These are phyloP conservation scores for Gyps fulvus DNA, from an alignment of 2,113 vertebrate species.

Conservation along the genomic window DNA sequence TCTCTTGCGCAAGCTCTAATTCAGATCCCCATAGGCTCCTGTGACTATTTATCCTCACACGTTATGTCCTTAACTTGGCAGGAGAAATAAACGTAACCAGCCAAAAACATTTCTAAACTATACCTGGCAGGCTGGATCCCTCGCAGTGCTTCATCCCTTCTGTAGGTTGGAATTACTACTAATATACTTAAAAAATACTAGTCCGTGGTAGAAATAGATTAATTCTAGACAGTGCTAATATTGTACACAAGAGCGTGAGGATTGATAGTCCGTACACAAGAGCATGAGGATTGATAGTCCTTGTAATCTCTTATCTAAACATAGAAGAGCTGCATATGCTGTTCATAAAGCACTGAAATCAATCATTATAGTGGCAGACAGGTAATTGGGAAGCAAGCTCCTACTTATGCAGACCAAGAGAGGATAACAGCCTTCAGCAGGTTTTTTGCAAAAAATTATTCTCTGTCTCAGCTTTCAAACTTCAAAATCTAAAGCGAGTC, in stretches of 20 bases:
- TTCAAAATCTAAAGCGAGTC: background rate
- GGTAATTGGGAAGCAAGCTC: conserved; percentile 12
- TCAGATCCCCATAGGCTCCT: background rate
- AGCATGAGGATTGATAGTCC: conserved; percentile 39
- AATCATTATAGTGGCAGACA: conserved; percentile 36
- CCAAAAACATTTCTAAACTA: background rate
- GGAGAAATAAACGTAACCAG: background rate
- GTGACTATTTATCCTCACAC: background rate
- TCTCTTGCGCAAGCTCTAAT: background rate
- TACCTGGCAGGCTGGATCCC: background rate
- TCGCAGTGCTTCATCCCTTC: background rate
- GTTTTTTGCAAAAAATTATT: background rate
- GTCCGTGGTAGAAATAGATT: background rate
- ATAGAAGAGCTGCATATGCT: conserved; percentile 28
- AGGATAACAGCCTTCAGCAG: background rate
- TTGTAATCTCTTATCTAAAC: conserved; percentile 59
- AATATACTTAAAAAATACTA: background rate
- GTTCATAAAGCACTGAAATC: conserved; percentile 47
- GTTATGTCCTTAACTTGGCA: background rate
- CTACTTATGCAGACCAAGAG: background rate
- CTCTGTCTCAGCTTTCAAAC: background rate
- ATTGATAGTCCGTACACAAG: conserved; percentile 7
- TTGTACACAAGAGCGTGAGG: background rate
- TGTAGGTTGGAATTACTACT: background rate
- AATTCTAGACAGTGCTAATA: background rate